Percentiles rank a stretch among this genome's conserved stretches.
These are phyloP conservation scores for Parnassius orleans DNA, from an alignment of 2,888 invertebrate species.

Conservation along the genomic window DNA sequence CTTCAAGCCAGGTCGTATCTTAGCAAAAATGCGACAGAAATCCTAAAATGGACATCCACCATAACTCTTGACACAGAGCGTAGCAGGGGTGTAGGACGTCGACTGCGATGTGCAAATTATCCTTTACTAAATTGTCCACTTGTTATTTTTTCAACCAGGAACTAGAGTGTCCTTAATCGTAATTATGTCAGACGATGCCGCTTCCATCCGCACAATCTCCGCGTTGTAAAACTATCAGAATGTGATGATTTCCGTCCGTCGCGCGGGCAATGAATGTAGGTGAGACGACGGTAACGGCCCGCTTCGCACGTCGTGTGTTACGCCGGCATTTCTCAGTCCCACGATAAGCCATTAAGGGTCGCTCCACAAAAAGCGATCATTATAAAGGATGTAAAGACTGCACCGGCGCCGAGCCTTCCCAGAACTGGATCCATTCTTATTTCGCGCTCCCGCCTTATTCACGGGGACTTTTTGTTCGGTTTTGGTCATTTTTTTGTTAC, in stretches of 20 bases:
- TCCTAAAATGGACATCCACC: conserved; percentile 18
- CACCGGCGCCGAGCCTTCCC: conserved; percentile 77
- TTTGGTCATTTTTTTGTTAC: conserved; percentile 68
- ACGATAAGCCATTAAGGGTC: conserved; percentile 73
- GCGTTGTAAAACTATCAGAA: conserved; percentile 42
- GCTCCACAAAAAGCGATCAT: conserved; percentile 73
- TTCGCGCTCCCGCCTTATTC: conserved; percentile 79
- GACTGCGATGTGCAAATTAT: conserved; percentile 30
- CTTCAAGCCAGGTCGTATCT: conserved; percentile 49
- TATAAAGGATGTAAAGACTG: conserved; percentile 76
- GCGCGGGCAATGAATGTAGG: conserved; percentile 38
- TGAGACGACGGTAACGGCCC: conserved; percentile 31
- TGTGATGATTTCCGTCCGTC: conserved; percentile 43
- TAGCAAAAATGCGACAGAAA: conserved; percentile 36
- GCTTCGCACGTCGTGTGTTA: conserved; percentile 37
- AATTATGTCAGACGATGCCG: conserved; percentile 30
- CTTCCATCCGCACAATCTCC: conserved; percentile 48
- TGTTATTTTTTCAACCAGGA: conserved; percentile 37
- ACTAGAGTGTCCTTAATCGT: conserved; percentile 44
- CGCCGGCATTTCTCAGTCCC: conserved; percentile 58
- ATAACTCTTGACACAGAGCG: neutral
- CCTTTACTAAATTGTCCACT: conserved; percentile 48
- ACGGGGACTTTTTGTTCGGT: conserved; percentile 61
- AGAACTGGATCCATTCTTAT: conserved; percentile 77
- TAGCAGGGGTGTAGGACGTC: conserved; percentile 43